Conservation (phyloP, 37 sponge, comb jelly and placozoan genomes). For the Ianthella basta region DNA sequence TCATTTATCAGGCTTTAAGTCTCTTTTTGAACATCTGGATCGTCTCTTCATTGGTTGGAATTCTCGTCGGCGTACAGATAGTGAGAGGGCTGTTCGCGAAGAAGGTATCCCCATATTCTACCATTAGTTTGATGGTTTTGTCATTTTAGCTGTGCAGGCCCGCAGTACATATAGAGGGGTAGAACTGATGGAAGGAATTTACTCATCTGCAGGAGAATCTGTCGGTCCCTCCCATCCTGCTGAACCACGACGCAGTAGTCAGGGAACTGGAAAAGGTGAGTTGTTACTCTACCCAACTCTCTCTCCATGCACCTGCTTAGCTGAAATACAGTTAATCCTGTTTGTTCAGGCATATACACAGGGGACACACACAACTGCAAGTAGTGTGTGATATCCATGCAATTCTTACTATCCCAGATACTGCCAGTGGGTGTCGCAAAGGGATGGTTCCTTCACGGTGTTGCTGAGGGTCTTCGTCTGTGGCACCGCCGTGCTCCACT, state of each 20-base stretch:
- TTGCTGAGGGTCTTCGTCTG: not conserved
- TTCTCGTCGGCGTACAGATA: slow-evolving; percentile 13
- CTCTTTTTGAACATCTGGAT: slow-evolving; percentile 11
- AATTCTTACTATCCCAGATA: too few relatives aligned
- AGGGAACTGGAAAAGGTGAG: slow-evolving; percentile 21
- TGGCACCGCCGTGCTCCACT: slow-evolving; percentile 10
- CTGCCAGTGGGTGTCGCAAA: slow-evolving; percentile 17
- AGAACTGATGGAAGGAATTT: not conserved
- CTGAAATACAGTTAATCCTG: too few relatives aligned
- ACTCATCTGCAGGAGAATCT: not conserved
- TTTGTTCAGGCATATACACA: too few relatives aligned
- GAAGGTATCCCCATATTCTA: not conserved
- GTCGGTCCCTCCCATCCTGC: not conserved
- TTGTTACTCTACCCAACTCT: not conserved
- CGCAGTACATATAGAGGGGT: too few relatives aligned
- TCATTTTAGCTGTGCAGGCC: too few relatives aligned
- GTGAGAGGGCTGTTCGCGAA: not conserved
- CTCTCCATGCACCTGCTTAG: too few relatives aligned
- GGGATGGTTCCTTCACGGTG: slow-evolving; percentile 3
- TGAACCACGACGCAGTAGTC: not conserved
- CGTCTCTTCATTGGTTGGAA: slow-evolving; percentile 1
- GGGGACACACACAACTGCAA: too few relatives aligned
- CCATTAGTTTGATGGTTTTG: too few relatives aligned
- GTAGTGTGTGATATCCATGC: too few relatives aligned
- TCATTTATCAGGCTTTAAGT: not conserved